These are phyloP conservation scores for Knipowitschia caucasica DNA, from an alignment of 2,797 vertebrate species.

Conservation along the genomic window DNA sequence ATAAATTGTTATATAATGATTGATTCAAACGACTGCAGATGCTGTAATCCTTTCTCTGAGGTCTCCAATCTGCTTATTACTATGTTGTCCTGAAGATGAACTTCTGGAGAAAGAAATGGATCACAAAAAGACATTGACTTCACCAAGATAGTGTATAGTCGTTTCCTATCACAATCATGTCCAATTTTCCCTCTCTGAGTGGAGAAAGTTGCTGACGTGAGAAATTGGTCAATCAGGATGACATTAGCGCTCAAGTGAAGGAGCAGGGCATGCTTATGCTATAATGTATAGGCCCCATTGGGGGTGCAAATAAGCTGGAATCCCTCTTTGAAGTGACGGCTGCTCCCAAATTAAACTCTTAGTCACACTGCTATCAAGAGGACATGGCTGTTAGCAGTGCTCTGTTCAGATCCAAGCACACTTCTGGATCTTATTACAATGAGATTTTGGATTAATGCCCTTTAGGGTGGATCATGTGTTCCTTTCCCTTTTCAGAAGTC, in stretches of 20 bases:
- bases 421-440: conserved; percentile 65
- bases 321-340: conserved; percentile 73
- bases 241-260: conserved; percentile 64
- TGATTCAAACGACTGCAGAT: too few species aligned
- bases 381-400: conserved; percentile 65
- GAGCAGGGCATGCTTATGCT: conserved; percentile 54
- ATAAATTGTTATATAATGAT: too few species aligned
- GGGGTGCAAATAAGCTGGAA: conserved; percentile 71
- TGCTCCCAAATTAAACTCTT: conserved; percentile 76
- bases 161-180: conserved; percentile 62
- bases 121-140: conserved; percentile 42
- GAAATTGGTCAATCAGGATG: conserved; percentile 74
- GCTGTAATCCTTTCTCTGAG: conserved; percentile 62
- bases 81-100: conserved; percentile 68
- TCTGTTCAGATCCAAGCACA: conserved; percentile 62
- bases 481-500: conserved; percentile 29
- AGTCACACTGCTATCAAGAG: conserved; percentile 73
- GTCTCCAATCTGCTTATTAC: conserved; percentile 66
- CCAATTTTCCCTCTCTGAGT: conserved; percentile 64
- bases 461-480: conserved; percentile 52
- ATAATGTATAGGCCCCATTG: conserved; percentile 69
- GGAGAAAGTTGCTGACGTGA: conserved; percentile 72
- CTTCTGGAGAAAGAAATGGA: conserved; percentile 52
- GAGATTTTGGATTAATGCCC: conserved; percentile 64
- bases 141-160: conserved; percentile 64